phyloP scores from a whole-genome alignment of 2,113 vertebrate genomes.

The Cinclus mexicanus region DNA sequence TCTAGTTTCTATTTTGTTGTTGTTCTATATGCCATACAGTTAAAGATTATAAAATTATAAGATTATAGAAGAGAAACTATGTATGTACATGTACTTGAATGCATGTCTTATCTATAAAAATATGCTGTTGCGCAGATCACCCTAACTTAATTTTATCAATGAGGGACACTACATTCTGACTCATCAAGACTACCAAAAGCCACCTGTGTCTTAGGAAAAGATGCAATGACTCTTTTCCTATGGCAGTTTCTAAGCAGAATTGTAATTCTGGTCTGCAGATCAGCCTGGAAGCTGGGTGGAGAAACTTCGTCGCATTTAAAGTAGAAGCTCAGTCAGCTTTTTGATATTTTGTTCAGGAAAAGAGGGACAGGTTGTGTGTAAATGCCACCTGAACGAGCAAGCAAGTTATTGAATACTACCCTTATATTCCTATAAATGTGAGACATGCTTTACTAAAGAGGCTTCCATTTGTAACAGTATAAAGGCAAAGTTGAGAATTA shows the following conservation, averaged over 20 bases:
- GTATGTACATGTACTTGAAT: neutral
- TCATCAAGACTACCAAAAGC: neutral
- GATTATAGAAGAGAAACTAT: neutral
- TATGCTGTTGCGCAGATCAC: neutral
- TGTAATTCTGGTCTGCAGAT: neutral
- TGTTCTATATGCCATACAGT: neutral
- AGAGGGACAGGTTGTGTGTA: neutral
- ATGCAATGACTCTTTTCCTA: neutral
- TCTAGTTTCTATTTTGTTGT: neutral
- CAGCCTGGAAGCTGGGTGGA: neutral
- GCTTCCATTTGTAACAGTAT: neutral
- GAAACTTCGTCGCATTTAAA: rapidly evolving
- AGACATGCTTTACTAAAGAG: neutral
- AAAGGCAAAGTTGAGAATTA: neutral
- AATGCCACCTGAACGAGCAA: neutral
- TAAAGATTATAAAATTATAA: neutral
- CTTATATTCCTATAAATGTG: neutral
- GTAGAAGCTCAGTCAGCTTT: neutral
- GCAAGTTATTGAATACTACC: neutral
- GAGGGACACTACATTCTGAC: neutral
- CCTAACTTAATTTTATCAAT: neutral
- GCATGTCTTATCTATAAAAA: neutral
- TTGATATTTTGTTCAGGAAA: neutral
- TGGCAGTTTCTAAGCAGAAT: neutral
- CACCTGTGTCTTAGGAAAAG: neutral